Evolutionary conservation across 2,888 invertebrate species (phyloP).

Genomic region (Patella caerulea): DNA sequence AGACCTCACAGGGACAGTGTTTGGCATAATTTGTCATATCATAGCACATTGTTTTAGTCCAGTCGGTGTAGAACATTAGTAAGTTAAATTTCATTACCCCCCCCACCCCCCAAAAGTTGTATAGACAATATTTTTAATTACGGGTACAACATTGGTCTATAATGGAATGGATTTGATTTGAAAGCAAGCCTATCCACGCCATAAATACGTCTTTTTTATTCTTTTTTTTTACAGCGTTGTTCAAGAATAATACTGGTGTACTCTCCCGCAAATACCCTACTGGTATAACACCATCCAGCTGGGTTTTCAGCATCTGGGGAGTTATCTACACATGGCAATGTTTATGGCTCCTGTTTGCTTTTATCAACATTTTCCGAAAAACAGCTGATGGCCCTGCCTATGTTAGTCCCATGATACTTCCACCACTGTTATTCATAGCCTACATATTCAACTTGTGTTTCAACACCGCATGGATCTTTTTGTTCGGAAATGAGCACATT

Average conservation of each 20-base stretch:
- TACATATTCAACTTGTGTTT: constrained; percentile 50
- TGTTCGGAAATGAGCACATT: background rate
- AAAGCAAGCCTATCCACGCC: too few species aligned
- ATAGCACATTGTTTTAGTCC: too few species aligned
- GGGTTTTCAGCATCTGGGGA: constrained; percentile 64
- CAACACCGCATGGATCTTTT: constrained; percentile 54
- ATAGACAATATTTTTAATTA: too few species aligned
- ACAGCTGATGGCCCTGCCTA: constrained; percentile 53
- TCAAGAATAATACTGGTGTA: background rate
- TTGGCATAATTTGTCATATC: too few species aligned
- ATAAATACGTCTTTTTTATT: constrained; percentile 17
- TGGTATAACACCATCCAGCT: constrained; percentile 52
- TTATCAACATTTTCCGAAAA: constrained; percentile 55
- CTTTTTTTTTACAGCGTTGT: background rate
- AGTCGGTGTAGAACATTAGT: too few species aligned
- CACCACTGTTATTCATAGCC: constrained; percentile 49
- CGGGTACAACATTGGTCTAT: too few species aligned
- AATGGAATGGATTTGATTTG: too few species aligned
- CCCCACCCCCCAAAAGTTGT: too few species aligned
- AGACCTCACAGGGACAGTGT: background rate
- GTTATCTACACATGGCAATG: constrained; percentile 64
- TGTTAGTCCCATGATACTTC: constrained; percentile 50
- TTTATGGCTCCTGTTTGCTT: constrained; percentile 58
- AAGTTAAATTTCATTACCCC: too few species aligned
- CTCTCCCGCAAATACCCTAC: background rate